Evolutionary conservation across 92 coral and sea anemone species (phyloP), one percentile per base, ranked within the genome.

Genomic region (Zoanthus sansibaricus): DNA sequence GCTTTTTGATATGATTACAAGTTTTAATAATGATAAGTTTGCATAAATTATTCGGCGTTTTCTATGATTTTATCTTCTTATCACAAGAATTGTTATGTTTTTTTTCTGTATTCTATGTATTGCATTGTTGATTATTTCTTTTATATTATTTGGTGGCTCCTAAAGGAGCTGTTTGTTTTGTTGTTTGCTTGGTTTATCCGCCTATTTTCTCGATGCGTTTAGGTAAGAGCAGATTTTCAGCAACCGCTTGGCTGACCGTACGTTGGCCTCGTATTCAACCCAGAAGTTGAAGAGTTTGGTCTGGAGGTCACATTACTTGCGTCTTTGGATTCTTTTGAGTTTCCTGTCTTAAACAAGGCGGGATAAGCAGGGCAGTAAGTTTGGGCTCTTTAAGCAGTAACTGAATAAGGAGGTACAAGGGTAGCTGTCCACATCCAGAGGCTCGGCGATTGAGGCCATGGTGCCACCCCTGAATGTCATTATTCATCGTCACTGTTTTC

Each of bases 141-240:
- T 37, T 37, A 37, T 37, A 2, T 37, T 37, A 78, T 78, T 68
- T 90, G 93, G 79, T 90, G 91, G 91, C 92, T 78, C 92, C 87
- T 90, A 90, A 87, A 90, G 91, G 92, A 90, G 91, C 91, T 87
- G 91, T 90, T 90, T 78, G 87, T 83, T 79, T 91, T 56, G 3
- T 37, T 37, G 42, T 37, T 37, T 37, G 42, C 25, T 25, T 25
- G 25, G 25, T 25, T 25, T 25, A 25, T 25, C 25, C 25, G 25
- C 42, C 42, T 37, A 37, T 37, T 37, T 4, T 4, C 3, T 37
- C 42, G 88, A 69, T 16, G 83, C 88, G 72, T 84, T 84, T 47
- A 84, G 46, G 62, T 44, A 3, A 55, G 79, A 71, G 42, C 73
- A 84, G 18, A 11, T 3, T 20, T 75, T 70, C 3, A 84, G 68